Percentiles rank a stretch among this genome's conserved stretches.
Conservation (phyloP, 2,888 invertebrate species). For the Plebejus melissa region DNA sequence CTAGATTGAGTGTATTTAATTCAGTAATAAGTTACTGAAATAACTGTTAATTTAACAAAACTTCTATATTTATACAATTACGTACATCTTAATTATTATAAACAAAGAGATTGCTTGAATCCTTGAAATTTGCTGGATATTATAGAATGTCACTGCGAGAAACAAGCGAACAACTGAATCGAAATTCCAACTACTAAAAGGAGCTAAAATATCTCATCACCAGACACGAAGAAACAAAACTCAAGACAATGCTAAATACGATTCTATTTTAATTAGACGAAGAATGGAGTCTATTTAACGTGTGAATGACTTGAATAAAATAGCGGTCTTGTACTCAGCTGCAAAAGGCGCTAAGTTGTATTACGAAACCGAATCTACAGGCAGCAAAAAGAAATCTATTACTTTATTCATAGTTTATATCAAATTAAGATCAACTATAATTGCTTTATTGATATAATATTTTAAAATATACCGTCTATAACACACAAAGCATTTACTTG, state of each 20-base stretch:
- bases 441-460: not conserved
- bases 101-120: not conserved
- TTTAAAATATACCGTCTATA: not conserved
- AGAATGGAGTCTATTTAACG: constrained; percentile 23
- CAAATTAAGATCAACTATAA: not conserved
- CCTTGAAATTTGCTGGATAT: not conserved
- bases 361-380: not conserved
- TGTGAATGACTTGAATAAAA: constrained; percentile 18
- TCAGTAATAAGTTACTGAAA: too few species aligned
- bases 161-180: constrained; percentile 46
- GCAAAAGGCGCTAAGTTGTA: not conserved
- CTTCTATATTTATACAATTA: not conserved
- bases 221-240: constrained; percentile 47
- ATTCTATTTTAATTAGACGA: constrained; percentile 27
- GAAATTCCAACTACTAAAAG: constrained; percentile 61
- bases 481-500: not conserved
- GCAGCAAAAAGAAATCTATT: not conserved
- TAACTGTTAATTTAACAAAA: not conserved
- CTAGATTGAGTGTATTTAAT: not conserved
- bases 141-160: not conserved
- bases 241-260: constrained; percentile 25
- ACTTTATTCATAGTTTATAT: not conserved
- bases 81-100: not conserved
- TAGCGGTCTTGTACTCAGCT: not conserved
- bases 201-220: constrained; percentile 62